Evolutionary conservation across 2,888 invertebrate species (phyloP), one percentile per base, ranked within the genome.

Genomic region (Pammene aurita): DNA sequence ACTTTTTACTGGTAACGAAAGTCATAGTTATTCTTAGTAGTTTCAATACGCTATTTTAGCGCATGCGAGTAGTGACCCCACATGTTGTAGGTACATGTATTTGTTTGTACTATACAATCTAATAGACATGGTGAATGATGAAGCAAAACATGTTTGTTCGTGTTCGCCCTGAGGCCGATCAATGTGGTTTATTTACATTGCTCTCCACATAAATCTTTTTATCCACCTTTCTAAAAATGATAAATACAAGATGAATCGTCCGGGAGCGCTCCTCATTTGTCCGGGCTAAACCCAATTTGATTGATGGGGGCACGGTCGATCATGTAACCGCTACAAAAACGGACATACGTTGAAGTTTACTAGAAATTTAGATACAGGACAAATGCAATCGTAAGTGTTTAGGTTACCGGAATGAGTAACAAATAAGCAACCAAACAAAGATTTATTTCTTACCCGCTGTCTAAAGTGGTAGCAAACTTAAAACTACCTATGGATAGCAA

Each of bases 141-240:
- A 14, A 62, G 26, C 35, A 38, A 50, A 61, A 50, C 61, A 61
- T 50, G 34, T 13, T 60, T 35, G 46, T 35, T 34, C 48, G 46
- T n/a, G 7, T 38, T 0, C 46, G 13, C 61, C 35, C 48, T 50
- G 41, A 18, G 38, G 41, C 18, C 50, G 38, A 50, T 50, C 62
- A 50, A 61, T 38, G 62, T 50, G 50, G 50, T 62, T 50, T 62
- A 62, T 50, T 50, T 41, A 52, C 50, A 52, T 41, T 52, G 38
- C 38, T 41, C 16, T 18, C 13, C 41, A 18, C 54, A 69, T 60
- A 69, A 69, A 69, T 64, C 68, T 63, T 64, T 68, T 64, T 64
- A 68, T 69, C 69, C 69, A 69, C 64, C 69, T 69, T 69, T 69
- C 69, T 65, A 69, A 65, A 69, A 69, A 69, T 69, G 64, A 69